Evolutionary conservation across 2,888 invertebrate species (phyloP), one percentile per base, ranked within the genome.

Genomic region (Eubasilissa splendida): DNA sequence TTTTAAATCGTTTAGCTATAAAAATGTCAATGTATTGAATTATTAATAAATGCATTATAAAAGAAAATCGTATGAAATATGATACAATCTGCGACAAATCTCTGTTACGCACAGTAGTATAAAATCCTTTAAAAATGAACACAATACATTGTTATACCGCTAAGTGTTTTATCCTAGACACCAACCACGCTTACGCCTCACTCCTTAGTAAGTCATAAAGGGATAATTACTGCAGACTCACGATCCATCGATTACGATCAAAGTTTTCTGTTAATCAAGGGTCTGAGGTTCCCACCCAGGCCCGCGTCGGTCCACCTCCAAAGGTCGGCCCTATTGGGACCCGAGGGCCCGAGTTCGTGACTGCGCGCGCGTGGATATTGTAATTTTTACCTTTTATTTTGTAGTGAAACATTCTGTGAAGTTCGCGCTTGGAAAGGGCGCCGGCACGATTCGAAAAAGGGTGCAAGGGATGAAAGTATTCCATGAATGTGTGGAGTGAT

Each of bases 311-410:
- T 53, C 31, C 12, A 22, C 22, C 10, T 54, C 54, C 53, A 14
- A 10, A n/a, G 52, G 50, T 68, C 68, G 68, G 68, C 68, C n/a
- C 68, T 66, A 50, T 68, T 50, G 68, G 42, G 52, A 42, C 68
- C 52, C 52, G 53, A n/a, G 66, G 76, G 76, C 66, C 76, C 42
- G 12, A 10, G 58, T 33, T 76, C 76, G 76, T 76, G 76, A 76
- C 66, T 56, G 58, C n/a, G 66, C 65, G 76, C 76, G 76, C 76
- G 76, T 76, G 76, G 76, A 76, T 76, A 76, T 56, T 42, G 59
- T 76, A 71, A 71, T 53, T 71, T 58, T n/a, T 54, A 12, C 71
- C 31, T 33, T 14, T 31, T 53, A 54, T 52, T 54, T 11, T 54
- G 10, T 68, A 50, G 42, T 50, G 50, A 50, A n/a, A 10, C n/a